Base-by-base conservation (phyloP, 2,113 vertebrate species). In the Plecotus auritus region DNA sequence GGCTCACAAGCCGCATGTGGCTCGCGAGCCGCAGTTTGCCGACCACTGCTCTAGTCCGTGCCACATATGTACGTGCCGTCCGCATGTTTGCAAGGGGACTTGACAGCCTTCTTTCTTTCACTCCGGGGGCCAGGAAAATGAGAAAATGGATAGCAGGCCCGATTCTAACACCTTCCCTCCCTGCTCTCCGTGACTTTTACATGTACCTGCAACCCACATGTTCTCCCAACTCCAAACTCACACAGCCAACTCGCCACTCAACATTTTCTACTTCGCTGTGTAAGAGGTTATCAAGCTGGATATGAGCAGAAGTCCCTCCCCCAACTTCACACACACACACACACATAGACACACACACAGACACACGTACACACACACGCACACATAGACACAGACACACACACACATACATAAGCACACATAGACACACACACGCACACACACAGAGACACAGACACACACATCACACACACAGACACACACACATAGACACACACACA, bases 191-290 rank as follows among this genome's bases (percentile, higher is more conserved):
- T 81, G 28, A 66, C 69, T 70, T 70, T 26, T 45, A n/a, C 23
- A 3, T 23, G 1, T 16, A 16, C 37, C 51, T 10, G 9, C 22
- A n/a, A 7, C 37, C 35, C 26, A 10, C 5, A 4, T 17, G 77
- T 64, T 32, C 64, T 67, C 70, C 40, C 61, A 9, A 82, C 64
- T 66, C 82, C 64, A 59, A 37, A 40, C 11, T 64, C 54, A 32
- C 3, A 1, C 9, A 1, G 22, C 64, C 69, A 59, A 0, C 12
- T 18, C 20, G 45, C 28, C 11, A 28, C 11, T 6, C 12, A 5
- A 4, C 32, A 28, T 73, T 40, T 40, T 45, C 45, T 45, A 45
- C 45, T 10, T 45, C 45, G 8, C 45, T 45, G 45, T 45, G 45
- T 45, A 10, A 45, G 45, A 45, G 45, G 45, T 13, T 72, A 23